Conservation (phyloP, 2,797 vertebrate species). For the Carduelis carduelis region DNA sequence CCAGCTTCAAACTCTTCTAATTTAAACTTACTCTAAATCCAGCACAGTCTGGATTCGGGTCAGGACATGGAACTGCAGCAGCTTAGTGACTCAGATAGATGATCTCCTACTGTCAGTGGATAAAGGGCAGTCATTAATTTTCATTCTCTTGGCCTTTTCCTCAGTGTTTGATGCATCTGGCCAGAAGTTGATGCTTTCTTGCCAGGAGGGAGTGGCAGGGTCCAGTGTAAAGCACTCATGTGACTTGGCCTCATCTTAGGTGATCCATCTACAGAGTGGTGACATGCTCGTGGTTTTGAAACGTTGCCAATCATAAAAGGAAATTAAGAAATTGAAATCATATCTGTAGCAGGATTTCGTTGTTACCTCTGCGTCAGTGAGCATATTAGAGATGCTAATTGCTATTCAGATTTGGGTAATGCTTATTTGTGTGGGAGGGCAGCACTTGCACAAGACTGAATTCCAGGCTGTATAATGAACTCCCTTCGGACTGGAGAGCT, state of each 20-base stretch:
- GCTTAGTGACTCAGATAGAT: background rate
- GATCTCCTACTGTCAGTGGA: background rate
- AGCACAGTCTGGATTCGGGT: background rate
- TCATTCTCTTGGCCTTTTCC: background rate
- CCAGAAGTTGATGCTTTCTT: background rate
- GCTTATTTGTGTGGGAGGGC: conserved; percentile 40
- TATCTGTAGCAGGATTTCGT: background rate
- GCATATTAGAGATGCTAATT: conserved; percentile 17
- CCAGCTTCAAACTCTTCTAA: background rate
- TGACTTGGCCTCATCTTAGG: background rate
- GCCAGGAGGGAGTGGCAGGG: background rate
- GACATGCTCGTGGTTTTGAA: rapidly evolving
- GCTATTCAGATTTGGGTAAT: background rate
- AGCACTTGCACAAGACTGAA: background rate
- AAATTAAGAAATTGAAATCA: background rate
- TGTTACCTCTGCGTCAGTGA: background rate
- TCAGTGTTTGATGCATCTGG: background rate
- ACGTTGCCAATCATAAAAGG: background rate
- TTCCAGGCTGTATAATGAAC: conserved; percentile 25
- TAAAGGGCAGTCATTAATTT: background rate
- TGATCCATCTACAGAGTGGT: rapidly evolving
- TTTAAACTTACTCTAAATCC: background rate
- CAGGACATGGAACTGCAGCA: background rate
- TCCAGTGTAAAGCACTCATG: background rate
- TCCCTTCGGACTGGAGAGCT: background rate